Base-by-base conservation (phyloP, 2,797 vertebrate species). In the Paedocypris micromegethes region DNA sequence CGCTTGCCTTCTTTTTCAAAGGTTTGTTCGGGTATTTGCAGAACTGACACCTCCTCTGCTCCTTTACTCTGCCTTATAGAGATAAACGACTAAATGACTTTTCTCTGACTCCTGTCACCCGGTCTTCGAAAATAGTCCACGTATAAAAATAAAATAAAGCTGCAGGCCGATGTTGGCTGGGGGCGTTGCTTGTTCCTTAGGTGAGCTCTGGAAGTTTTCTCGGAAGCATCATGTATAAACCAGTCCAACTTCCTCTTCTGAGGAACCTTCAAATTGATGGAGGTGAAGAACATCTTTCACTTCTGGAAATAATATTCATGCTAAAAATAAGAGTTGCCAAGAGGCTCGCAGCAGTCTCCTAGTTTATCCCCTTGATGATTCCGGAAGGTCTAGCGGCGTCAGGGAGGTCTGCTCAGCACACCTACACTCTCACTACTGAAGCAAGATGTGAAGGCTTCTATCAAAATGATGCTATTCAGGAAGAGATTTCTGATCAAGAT, bases 81-180 rank as follows among this genome's bases (percentile, higher is more conserved):
- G 63, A 74, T 78, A 72, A 76, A 70, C 39, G n/a, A 49, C 52
- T 62, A 70, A 73, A 72, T 67, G 7, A 51, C 52, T 77, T 76
- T 69, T 9, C 60, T 66, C 64, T 61, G 8, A 68, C 59, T 66
- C 7, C 49, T 58, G 55, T 58, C 64, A 55, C 43, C 43, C 37
- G 3, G 7, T 9, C 38, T 47, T 9, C 41, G 43, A 52, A 67
- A 59, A 43, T 55, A 46, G 37, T 43, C 3, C 38, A 23, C 51
- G 56, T 53, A 2, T 44, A 46, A 70, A 58, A 70, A 70, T 40
- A 66, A 43, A 44, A 48, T 23, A 50, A 38, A 43, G 55, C 69
- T 47, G 38, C 51, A 68, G 5, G 57, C n/a, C 39, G 5, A 46
- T 23, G 58, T 62, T 54, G 58, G 57, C 64, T 47, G 69, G 66